phyloP scores from a whole-genome alignment of 2,113 vertebrate genomes.

The Cavia porcellus region DNA sequence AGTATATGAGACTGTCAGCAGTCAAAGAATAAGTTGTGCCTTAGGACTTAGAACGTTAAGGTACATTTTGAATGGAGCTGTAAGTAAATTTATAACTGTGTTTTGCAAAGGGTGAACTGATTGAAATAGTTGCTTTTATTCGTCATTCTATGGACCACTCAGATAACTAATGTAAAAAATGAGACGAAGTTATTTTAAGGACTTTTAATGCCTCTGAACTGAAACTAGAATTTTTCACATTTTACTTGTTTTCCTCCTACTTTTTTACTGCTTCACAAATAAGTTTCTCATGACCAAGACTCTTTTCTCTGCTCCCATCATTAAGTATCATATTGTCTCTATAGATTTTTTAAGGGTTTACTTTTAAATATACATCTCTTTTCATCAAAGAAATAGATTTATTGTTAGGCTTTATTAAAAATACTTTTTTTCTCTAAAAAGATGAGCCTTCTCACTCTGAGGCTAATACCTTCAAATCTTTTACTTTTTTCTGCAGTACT shows the following conservation, averaged over 20 bases:
- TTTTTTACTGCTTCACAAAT: not conserved
- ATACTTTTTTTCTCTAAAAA: not conserved
- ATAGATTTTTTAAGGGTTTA: not conserved
- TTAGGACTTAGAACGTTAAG: not conserved
- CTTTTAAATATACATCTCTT: not conserved
- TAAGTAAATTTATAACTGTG: not conserved
- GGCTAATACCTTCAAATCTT: not conserved
- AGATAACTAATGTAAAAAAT: conserved; percentile 25
- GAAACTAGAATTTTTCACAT: conserved; percentile 36
- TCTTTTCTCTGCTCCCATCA: not conserved
- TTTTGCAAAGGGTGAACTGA: not conserved
- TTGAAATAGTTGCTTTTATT: conserved; percentile 29
- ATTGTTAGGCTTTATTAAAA: not conserved
- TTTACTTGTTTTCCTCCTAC: conserved; percentile 8
- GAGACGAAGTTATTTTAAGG: not conserved
- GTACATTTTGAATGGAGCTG: not conserved
- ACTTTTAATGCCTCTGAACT: conserved; percentile 12
- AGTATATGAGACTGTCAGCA: not conserved
- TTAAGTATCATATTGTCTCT: not conserved
- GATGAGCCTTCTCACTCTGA: not conserved
- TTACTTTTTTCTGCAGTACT: not conserved
- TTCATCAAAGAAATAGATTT: not conserved
- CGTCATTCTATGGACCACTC: not conserved
- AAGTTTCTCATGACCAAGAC: not conserved
- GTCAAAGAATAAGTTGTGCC: conserved; percentile 6